phyloP scores from a whole-genome alignment of 2,113 vertebrate genomes.

The Brachypodius melanocephalos region DNA sequence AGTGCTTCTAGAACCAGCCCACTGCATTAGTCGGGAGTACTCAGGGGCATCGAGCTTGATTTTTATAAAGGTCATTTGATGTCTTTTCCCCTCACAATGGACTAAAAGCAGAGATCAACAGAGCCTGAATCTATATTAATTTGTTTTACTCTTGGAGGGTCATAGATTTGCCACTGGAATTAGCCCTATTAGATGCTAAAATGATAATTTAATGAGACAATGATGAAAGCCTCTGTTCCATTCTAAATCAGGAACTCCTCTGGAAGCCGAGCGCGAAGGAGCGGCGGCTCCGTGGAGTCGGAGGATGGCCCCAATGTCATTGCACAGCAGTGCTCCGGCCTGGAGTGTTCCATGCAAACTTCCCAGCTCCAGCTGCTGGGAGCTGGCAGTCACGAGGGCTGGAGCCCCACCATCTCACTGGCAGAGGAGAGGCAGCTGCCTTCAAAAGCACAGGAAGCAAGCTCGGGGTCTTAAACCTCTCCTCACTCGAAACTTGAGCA shows the following conservation, averaged over 20 bases:
- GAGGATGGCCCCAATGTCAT: neutral
- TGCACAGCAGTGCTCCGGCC: neutral
- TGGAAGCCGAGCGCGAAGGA: neutral
- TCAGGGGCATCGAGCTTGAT: neutral
- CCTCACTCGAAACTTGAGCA: neutral
- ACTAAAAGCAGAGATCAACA: slow-evolving; percentile 55
- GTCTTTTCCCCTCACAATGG: slow-evolving; percentile 39
- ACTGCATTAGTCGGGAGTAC: slow-evolving; percentile 49
- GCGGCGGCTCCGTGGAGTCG: neutral
- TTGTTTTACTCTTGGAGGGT: slow-evolving; percentile 39
- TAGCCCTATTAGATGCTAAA: slow-evolving; percentile 27
- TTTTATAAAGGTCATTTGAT: slow-evolving; percentile 55
- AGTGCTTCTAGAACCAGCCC: slow-evolving; percentile 7
- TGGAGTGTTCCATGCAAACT: neutral
- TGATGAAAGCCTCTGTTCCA: slow-evolving; percentile 22
- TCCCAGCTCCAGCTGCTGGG: neutral
- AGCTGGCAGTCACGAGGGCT: neutral
- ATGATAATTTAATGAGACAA: slow-evolving; percentile 37
- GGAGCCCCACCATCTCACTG: neutral
- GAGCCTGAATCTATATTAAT: slow-evolving; percentile 50
- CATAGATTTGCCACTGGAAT: slow-evolving; percentile 48
- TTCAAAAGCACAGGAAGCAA: neutral
- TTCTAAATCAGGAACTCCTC: neutral
- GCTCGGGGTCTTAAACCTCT: neutral
- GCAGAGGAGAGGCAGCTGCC: neutral